Conservation (phyloP, 2,113 vertebrate species). For the Lepus europaeus region DNA sequence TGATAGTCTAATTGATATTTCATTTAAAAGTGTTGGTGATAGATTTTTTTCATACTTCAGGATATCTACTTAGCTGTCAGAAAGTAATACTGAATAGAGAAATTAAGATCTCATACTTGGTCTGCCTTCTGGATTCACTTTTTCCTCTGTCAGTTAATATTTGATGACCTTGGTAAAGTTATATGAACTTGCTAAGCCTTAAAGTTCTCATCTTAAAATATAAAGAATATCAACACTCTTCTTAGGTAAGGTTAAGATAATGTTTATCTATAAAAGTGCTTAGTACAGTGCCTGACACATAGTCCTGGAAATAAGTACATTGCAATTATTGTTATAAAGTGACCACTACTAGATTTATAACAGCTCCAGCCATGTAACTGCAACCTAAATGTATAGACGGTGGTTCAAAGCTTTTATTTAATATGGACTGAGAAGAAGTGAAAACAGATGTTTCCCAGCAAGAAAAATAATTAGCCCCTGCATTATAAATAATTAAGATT, state of each 20-base stretch:
- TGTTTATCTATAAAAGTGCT: not conserved
- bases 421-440: conserved; percentile 30
- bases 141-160: not conserved
- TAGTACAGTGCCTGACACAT: not conserved
- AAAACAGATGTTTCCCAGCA: conserved; percentile 70
- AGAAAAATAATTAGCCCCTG: conserved; percentile 68
- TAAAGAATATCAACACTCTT: not conserved
- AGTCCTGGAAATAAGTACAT: not conserved
- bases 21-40: not conserved
- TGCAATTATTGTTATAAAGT: not conserved
- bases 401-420: conserved; percentile 39
- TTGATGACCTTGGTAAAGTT: not conserved
- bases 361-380: not conserved
- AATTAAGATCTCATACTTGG: not conserved
- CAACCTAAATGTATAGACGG: not conserved
- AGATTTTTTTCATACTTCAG: not conserved
- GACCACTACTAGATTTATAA: not conserved
- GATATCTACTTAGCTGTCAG: not conserved
- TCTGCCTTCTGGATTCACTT: not conserved
- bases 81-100: not conserved
- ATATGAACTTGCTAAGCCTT: not conserved
- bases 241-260: not conserved
- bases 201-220: not conserved
- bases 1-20: not conserved
- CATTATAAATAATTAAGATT: conserved; percentile 67